Evolutionary conservation across 2,888 invertebrate genomes (phyloP).

Genomic region (Melinaea menophilus): DNA sequence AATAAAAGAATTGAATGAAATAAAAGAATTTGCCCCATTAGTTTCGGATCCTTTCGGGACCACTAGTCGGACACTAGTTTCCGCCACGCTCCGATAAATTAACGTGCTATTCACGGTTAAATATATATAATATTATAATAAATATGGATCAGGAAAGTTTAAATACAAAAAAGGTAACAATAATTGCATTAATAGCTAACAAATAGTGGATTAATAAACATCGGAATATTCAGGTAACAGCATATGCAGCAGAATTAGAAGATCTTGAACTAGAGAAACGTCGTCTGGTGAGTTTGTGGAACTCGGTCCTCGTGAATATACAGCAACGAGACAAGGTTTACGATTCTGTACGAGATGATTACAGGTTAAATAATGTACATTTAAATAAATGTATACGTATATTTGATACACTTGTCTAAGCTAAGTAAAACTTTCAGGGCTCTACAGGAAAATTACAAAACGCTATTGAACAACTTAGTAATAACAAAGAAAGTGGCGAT

Average conservation of each 20-base stretch:
- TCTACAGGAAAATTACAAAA: conserved; percentile 77
- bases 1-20: no score
- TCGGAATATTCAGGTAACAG: conserved; percentile 68
- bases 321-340: conserved; percentile 82
- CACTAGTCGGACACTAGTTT: no score
- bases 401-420: neutral
- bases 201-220: neutral
- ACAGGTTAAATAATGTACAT: conserved; percentile 47
- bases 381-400: neutral
- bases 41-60: no score
- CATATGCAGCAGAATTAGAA: conserved; percentile 85
- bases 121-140: no score
- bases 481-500: conserved; percentile 81
- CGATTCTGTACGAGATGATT: conserved; percentile 79
- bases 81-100: no score
- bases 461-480: conserved; percentile 78
- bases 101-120: no score
- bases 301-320: conserved; percentile 84
- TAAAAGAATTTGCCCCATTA: no score
- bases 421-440: conserved; percentile 55
- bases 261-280: conserved; percentile 83
- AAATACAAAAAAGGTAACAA: neutral
- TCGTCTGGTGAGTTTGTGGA: conserved; percentile 84
- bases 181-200: neutral
- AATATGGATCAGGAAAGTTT: no score